Percentiles rank a stretch among this genome's conserved stretches.
Evolutionary conservation across 37 sponge, comb jelly and placozoan species (phyloP).

Genomic region (Axinella damicornis): DNA sequence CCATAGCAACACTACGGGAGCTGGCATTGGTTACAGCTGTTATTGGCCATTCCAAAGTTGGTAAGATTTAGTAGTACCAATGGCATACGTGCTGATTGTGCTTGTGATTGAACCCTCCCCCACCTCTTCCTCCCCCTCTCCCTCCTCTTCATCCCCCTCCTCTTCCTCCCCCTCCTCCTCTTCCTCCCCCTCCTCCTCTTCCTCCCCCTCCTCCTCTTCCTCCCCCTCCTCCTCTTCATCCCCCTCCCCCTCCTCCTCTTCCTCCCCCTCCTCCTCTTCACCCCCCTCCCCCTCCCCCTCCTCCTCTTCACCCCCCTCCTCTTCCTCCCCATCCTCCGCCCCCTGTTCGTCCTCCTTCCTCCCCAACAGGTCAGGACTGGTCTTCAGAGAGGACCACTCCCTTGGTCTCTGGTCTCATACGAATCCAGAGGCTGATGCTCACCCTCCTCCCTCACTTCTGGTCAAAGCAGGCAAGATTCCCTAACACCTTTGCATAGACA

Average conservation of each 20-base stretch:
- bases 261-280: no score
- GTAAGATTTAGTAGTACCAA: neutral
- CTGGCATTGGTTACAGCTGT: slow-evolving; percentile 79
- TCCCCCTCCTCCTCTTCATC: no score
- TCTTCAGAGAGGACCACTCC: slow-evolving; percentile 16
- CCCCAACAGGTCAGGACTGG: slow-evolving; percentile 78
- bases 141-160: no score
- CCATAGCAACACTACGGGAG: slow-evolving; percentile 68
- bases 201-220: no score
- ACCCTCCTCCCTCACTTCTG: slow-evolving; percentile 72
- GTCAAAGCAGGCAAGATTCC: slow-evolving; percentile 38
- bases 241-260: no score
- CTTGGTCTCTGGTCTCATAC: slow-evolving; percentile 43
- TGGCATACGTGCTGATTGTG: neutral
- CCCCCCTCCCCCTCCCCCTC: no score
- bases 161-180: no score
- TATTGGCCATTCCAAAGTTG: slow-evolving; percentile 64
- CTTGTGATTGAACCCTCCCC: neutral
- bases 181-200: neutral
- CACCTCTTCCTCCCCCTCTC: no score
- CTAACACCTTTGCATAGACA: no score
- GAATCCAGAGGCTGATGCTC: slow-evolving; percentile 71
- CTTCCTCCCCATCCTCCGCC: no score
- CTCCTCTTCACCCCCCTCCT: no score
- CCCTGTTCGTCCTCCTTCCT: neutral